Percentiles rank a stretch among this genome's conserved stretches.
phyloP scores from a whole-genome alignment of 2,797 vertebrate species.

The Rhinoraja longicauda region DNA sequence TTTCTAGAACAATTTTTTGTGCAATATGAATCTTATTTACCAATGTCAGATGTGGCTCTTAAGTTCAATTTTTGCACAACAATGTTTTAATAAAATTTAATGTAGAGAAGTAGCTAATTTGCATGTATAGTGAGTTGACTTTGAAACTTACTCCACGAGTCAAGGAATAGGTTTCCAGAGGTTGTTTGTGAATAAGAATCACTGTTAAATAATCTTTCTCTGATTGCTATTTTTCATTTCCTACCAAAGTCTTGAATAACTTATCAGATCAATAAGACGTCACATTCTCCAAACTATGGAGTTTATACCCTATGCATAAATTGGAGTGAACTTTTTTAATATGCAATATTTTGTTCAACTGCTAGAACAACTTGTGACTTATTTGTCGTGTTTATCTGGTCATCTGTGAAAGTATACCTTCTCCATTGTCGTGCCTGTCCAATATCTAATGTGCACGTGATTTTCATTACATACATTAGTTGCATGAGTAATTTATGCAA shows the following conservation, averaged over 20 bases:
- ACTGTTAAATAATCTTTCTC: background rate
- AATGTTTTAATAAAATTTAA: background rate
- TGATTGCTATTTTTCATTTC: background rate
- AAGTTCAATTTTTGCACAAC: background rate
- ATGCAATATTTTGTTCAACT: background rate
- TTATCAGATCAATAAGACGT: background rate
- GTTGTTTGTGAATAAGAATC: background rate
- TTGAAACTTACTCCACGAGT: background rate
- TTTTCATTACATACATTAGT: background rate
- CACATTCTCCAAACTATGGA: background rate
- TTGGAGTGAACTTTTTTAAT: background rate
- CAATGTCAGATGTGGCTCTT: background rate
- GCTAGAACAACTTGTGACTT: background rate
- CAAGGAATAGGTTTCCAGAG: background rate
- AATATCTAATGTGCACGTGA: background rate
- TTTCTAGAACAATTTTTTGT: conserved; percentile 19
- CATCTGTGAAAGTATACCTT: background rate
- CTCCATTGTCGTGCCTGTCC: background rate
- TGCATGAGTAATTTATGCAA: conserved; percentile 10
- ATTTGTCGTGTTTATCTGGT: background rate
- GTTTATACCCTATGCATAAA: background rate
- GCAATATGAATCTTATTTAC: conserved; percentile 29
- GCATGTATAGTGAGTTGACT: background rate
- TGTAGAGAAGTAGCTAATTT: background rate
- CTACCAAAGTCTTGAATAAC: background rate